A percentile compares a stretch with the other conserved stretches of the same genome.
Evolutionary conservation across 2,797 vertebrate species (phyloP).

Genomic region (Microctenopoma stevenorrisi): DNA sequence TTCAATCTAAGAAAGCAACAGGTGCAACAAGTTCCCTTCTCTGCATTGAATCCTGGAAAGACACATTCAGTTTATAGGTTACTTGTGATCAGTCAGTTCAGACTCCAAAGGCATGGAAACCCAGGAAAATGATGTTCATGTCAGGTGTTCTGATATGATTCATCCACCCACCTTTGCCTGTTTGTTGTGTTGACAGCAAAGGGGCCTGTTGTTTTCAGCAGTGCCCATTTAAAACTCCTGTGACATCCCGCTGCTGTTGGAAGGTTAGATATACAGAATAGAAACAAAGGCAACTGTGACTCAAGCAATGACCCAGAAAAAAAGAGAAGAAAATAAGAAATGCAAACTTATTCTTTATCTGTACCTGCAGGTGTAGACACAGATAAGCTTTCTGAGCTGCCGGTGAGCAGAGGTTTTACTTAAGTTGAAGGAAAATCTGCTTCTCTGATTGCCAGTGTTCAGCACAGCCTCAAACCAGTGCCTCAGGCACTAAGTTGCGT

Average conservation of each 20-base stretch:
- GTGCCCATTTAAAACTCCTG: constrained; percentile 39
- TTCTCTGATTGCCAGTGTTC: neutral
- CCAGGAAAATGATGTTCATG: constrained; percentile 23
- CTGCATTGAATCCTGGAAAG: no score
- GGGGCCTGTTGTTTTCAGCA: constrained; percentile 27
- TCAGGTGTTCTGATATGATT: constrained; percentile 34
- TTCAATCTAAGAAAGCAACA: neutral
- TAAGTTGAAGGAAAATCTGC: neutral
- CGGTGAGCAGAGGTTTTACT: constrained; percentile 14
- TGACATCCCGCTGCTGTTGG: constrained; percentile 49
- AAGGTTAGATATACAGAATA: constrained; percentile 37
- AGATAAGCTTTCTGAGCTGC: neutral
- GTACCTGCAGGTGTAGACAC: neutral
- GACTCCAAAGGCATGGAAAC: constrained; percentile 14
- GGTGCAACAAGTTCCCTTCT: neutral
- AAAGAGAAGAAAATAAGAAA: constrained; percentile 32
- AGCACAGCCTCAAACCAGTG: neutral
- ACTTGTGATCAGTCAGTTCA: constrained; percentile 6
- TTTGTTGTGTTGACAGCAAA: constrained; percentile 46
- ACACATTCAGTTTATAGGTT: constrained; percentile 8
- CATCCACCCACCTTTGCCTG: constrained; percentile 27
- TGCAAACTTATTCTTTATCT: constrained; percentile 14
- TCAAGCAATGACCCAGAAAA: constrained; percentile 31
- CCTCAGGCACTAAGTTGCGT: neutral
- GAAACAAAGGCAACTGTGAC: constrained; percentile 48